Evolutionary conservation across 1,140 invertebrate genomes (phyloP).

Genomic region (Laupala kohalensis): DNA sequence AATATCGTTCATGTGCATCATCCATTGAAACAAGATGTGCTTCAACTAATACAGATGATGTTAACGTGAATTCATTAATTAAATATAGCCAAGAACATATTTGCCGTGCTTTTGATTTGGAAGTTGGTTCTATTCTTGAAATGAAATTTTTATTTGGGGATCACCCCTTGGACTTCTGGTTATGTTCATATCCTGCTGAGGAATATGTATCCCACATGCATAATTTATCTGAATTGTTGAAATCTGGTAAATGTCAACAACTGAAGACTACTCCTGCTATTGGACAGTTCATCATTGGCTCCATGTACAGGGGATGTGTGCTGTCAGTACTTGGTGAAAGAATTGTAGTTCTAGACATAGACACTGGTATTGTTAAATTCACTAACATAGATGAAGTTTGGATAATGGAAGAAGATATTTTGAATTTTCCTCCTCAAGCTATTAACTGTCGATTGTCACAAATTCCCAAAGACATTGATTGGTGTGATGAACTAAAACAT

Average conservation of each 20-base stretch:
- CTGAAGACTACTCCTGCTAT: not conserved
- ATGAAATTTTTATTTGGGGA: not conserved
- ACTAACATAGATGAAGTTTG: not conserved
- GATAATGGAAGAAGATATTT: not conserved
- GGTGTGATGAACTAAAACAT: not conserved
- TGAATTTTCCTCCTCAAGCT: not conserved
- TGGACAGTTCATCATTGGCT: not conserved
- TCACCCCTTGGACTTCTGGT: not conserved
- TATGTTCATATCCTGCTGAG: not conserved
- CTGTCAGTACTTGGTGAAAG: not conserved
- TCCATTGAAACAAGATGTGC: not conserved
- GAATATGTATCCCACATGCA: not conserved
- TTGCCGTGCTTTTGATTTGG: not conserved
- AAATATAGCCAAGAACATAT: not conserved
- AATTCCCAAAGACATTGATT: not conserved
- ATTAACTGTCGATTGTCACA: not conserved
- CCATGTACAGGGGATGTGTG: not conserved
- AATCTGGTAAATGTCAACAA: not conserved
- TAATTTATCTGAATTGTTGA: not conserved
- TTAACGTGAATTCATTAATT: not conserved
- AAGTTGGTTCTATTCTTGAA: not conserved
- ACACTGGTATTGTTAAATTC: not conserved
- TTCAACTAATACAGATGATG: not conserved
- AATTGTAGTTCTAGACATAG: not conserved
- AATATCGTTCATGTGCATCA: too few relatives aligned